Evolutionary conservation across 2,888 invertebrate genomes (phyloP), one percentile per base, ranked within the genome.

Genomic region (Phytoseiulus persimilis): DNA sequence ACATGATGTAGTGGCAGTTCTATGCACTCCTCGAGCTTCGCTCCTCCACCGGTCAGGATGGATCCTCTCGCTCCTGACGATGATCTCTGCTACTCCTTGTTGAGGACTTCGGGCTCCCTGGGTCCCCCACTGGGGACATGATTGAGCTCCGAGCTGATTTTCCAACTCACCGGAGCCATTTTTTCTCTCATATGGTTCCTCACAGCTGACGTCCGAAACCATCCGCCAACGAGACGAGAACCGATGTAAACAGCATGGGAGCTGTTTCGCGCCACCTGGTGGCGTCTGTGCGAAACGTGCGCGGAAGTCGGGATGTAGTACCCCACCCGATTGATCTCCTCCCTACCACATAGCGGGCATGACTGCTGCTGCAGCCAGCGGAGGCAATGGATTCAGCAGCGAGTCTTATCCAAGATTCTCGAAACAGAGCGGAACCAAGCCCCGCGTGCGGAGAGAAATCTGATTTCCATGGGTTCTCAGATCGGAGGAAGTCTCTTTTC

Each of bases 1-100:
- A 65, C 65, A 65, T 65, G 65, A 65, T 65, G 65, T 65, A 65
- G 65, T 65, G 5, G 65, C 65, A 65, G 23, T 65, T 65, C 65
- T 23, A 65, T 65, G 18, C 65, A 65, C 14, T 65, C 65, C 5
- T 65, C 65, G 65, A 65, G 65, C 65, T 65, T 65, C 65, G 65
- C 65, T 65, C 65, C 65, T 65, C 65, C 65, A 65, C 65, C 65
- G 65, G 65, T 65, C 65, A 65, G 65, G 65, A 65, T 65, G 65
- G 65, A 65, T 65, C 65, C 65, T 65, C 65, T 65, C 65, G 65
- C 65, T 65, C 65, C 65, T 65, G 65, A 65, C 65, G 65, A 65
- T 65, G 65, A 65, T 65, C 65, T 65, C 18, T 65, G 65, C 65
- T 28, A 65, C 65, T 65, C 65, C 65, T 65, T 6, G 65, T 23